Conservation (phyloP, 1,140 invertebrate species). For the Helicoverpa zea region DNA sequence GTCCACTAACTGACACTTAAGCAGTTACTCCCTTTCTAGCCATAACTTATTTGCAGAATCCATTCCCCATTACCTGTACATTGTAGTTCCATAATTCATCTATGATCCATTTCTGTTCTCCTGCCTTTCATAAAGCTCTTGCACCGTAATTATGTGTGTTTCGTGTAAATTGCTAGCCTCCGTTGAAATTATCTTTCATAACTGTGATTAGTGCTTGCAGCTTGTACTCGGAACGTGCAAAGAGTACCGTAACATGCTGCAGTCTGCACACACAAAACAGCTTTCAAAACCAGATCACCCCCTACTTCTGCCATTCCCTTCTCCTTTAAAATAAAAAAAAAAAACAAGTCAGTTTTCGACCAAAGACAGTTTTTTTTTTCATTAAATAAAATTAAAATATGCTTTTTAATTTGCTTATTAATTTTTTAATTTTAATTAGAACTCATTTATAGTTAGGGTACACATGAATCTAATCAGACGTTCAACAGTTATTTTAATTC, state of each 20-base stretch:
- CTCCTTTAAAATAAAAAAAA: not conserved
- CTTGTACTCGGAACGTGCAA: slow-evolving; percentile 26
- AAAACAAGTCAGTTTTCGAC: not conserved
- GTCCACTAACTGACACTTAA: no score
- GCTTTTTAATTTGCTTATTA: no score
- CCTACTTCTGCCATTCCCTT: not conserved
- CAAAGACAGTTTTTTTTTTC: not conserved
- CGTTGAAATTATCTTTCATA: slow-evolving; percentile 42
- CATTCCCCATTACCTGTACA: not conserved
- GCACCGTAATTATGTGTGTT: slow-evolving; percentile 27
- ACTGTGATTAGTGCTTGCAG: slow-evolving; percentile 35
- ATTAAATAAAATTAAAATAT: no score
- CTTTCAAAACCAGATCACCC: slow-evolving; percentile 32
- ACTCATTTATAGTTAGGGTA: no score
- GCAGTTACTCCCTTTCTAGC: no score
- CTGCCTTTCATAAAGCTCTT: slow-evolving; percentile 30
- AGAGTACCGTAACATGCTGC: slow-evolving; percentile 20
- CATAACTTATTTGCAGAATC: no score
- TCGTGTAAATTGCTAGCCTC: slow-evolving; percentile 42
- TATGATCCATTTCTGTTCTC: slow-evolving; percentile 29
- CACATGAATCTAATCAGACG: no score
- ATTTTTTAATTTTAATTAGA: no score
- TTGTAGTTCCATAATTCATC: slow-evolving; percentile 11
- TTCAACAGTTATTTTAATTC: no score
- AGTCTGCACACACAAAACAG: slow-evolving; percentile 20